These are phyloP conservation scores for Kryptolebias ocellatus DNA, from an alignment of 2,797 vertebrate genomes.

Conservation along the genomic window DNA sequence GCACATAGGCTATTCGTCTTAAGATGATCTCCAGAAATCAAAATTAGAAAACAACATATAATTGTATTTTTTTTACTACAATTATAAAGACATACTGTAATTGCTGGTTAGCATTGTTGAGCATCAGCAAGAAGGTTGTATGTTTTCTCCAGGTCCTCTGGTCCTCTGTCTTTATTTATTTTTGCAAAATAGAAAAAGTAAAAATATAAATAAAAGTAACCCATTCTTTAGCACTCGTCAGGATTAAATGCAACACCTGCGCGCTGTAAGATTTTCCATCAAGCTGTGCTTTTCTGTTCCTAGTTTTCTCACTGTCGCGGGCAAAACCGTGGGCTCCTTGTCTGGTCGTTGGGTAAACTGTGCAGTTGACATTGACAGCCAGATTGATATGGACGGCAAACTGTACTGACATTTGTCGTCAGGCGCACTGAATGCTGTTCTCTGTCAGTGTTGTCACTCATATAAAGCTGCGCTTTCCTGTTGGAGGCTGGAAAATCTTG, in stretches of 20 bases:
- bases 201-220: too few species aligned
- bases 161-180: too few species aligned
- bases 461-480: slow-evolving; percentile 71
- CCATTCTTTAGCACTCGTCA: background rate
- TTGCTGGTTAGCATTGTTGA: too few species aligned
- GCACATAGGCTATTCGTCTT: too few species aligned
- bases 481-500: slow-evolving; percentile 53
- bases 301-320: slow-evolving; percentile 25
- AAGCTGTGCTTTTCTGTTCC: slow-evolving; percentile 28
- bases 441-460: slow-evolving; percentile 66
- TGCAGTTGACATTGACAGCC: slow-evolving; percentile 57
- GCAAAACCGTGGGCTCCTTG: slow-evolving; percentile 33
- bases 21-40: too few species aligned
- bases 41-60: too few species aligned
- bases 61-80: too few species aligned
- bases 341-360: slow-evolving; percentile 35
- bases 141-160: too few species aligned
- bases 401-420: slow-evolving; percentile 62
- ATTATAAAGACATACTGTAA: too few species aligned
- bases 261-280: slow-evolving; percentile 18
- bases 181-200: too few species aligned
- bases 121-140: too few species aligned
- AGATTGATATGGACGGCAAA: slow-evolving; percentile 67
- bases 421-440: slow-evolving; percentile 52
- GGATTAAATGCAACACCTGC: background rate